Base-by-base conservation (phyloP, 2,797 vertebrate genomes). In the Falco rusticolus region DNA sequence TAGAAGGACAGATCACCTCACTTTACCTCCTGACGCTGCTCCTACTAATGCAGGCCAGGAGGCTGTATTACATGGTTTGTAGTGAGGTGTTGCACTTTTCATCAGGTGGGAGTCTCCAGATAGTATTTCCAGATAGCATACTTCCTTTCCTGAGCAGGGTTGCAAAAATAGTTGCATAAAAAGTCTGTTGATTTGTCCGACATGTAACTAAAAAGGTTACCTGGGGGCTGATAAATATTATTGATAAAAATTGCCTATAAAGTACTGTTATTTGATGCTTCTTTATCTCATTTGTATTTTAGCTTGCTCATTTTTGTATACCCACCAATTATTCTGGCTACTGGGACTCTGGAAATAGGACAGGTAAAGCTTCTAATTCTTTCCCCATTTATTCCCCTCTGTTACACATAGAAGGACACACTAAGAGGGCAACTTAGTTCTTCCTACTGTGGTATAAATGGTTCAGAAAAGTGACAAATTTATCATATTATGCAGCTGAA, bases 61-160 rank as follows among this genome's bases (percentile, higher is more conserved):
- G 17, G 7, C 3, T 57, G 8, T 8, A 33, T 57, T 51, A 37
- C 15, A 17, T 48, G 26, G 2, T 41, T 76, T 56, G 22, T 18
- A 26, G 12, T 11, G 19, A 51, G 8, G 11, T 25, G 3, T 11
- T 56, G 24, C 8, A 11, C 16, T 51, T 79, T 26, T 45, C 11
- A 34, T 28, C 29, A 51, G 12, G 11, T 12, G 21, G 25, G 24
- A 74, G 12, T 39, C 33, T 72, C 14, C 37, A 53, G 45, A 29
- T 0, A 20, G 7, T 5, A 19, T 41, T 41, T 72, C 12, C 37
- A 53, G 41, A 29, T 0, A 20, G 7, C 5, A 16, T 6, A 34
- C 4, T 10, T 59, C 37, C 33, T 33, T 57, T 34, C 16, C 16
- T 39, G 26, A 61, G 8, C 6, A 50, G 25, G 16, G 26, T 22